A percentile compares a stretch with the other conserved stretches of the same genome.
Conservation (phyloP, 2,888 invertebrate species). For the Drosophila kuntzei region DNA sequence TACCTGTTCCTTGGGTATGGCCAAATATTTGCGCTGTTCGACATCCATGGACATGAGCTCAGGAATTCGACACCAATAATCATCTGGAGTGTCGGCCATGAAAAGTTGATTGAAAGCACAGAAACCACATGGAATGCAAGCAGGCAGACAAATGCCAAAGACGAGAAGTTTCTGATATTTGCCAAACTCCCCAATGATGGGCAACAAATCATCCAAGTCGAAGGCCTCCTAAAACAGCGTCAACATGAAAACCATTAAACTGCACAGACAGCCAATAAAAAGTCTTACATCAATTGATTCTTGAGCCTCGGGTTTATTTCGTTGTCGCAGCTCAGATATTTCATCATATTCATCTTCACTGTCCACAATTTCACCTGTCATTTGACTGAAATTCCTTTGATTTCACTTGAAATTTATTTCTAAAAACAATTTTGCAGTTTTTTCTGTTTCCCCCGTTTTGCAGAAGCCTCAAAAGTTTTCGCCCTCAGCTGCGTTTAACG, state of each 20-base stretch:
- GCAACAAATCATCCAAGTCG: constrained; percentile 94
- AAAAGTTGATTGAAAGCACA: constrained; percentile 97
- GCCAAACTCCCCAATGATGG: constrained; percentile 95
- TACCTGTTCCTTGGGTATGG: constrained; percentile 88
- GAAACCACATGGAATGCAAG: constrained; percentile 95
- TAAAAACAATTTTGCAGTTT: constrained; percentile 15
- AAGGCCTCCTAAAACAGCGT: constrained; percentile 84
- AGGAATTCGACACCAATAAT: constrained; percentile 93
- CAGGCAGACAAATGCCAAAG: constrained; percentile 94
- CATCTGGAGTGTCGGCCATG: constrained; percentile 94
- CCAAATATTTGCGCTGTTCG: constrained; percentile 88
- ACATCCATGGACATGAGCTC: constrained; percentile 87
- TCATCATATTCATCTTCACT: constrained; percentile 77
- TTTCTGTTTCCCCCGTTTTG: constrained; percentile 6
- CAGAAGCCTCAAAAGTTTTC: constrained; percentile 48
- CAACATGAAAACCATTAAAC: not conserved
- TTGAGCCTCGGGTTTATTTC: constrained; percentile 51
- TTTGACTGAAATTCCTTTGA: constrained; percentile 23
- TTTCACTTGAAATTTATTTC: not conserved
- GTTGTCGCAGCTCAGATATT: constrained; percentile 69
- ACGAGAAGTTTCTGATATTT: constrained; percentile 93
- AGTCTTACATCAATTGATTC: constrained; percentile 63
- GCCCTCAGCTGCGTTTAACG: not conserved
- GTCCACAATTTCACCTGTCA: constrained; percentile 63
- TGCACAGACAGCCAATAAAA: not conserved